Percentiles rank a stretch among this genome's conserved stretches.
Conservation (phyloP, 2,888 invertebrate genomes). For the Callyntrura sp. region DNA sequence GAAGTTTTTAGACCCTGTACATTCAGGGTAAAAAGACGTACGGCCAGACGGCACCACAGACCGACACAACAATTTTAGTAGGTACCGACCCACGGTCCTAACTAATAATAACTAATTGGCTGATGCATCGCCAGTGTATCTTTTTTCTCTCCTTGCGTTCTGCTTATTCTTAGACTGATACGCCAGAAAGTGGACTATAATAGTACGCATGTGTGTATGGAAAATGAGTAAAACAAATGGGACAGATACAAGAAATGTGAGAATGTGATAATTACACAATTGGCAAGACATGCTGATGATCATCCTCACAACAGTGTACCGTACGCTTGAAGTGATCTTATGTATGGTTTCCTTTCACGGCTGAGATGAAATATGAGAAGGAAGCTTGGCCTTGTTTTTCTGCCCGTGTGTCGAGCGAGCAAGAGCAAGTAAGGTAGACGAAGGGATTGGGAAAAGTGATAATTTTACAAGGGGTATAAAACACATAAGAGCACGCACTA, state of each 20-base stretch:
- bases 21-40: no score
- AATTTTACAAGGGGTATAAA: not conserved
- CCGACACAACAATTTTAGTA: no score
- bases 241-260: not conserved
- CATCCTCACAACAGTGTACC: no score
- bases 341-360: constrained; percentile 53
- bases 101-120: constrained; percentile 54
- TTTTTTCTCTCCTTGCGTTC: not conserved
- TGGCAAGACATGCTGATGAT: constrained; percentile 21
- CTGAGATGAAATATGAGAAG: constrained; percentile 33
- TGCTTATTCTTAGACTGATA: not conserved
- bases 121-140: constrained; percentile 25
- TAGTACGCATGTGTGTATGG: not conserved
- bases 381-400: not conserved
- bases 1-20: no score
- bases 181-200: not conserved
- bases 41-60: no score
- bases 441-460: constrained; percentile 13
- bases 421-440: not conserved
- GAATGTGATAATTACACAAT: constrained; percentile 51
- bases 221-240: constrained; percentile 25
- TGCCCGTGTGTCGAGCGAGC: not conserved
- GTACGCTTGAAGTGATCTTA: constrained; percentile 45
- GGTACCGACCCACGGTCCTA: not conserved
- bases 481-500: not conserved